These are phyloP conservation scores for Meles meles DNA, from an alignment of 2,113 vertebrate genomes.

Conservation along the genomic window DNA sequence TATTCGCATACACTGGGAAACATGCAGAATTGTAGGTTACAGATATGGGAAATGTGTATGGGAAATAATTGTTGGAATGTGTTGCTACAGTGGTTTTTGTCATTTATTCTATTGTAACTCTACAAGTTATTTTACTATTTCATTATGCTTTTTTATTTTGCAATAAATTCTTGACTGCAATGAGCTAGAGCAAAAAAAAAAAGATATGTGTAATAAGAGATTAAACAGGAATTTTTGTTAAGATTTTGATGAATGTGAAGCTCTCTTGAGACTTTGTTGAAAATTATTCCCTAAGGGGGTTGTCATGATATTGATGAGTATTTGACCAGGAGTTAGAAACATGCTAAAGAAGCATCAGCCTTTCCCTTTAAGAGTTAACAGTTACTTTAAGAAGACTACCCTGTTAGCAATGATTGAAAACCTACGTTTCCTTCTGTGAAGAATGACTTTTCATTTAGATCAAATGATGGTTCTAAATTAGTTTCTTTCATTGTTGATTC, in stretches of 20 bases:
- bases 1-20: neutral
- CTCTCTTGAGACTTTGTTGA: neutral
- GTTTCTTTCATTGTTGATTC: slow-evolving; percentile 14
- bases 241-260: neutral
- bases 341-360: neutral
- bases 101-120: neutral
- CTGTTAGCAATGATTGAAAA: neutral
- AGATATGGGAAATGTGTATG: neutral
- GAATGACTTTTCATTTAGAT: slow-evolving; percentile 14
- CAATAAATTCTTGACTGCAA: neutral
- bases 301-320: neutral
- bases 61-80: neutral
- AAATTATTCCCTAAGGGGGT: neutral
- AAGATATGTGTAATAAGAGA: neutral
- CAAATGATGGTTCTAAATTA: neutral
- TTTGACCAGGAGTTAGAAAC: neutral
- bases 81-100: neutral
- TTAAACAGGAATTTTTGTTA: neutral
- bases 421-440: neutral
- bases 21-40: neutral
- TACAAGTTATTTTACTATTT: neutral
- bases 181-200: neutral
- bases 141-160: neutral
- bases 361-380: neutral
- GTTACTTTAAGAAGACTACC: neutral